phyloP scores from a whole-genome alignment of 2,797 vertebrate genomes.

The Pterois miles region DNA sequence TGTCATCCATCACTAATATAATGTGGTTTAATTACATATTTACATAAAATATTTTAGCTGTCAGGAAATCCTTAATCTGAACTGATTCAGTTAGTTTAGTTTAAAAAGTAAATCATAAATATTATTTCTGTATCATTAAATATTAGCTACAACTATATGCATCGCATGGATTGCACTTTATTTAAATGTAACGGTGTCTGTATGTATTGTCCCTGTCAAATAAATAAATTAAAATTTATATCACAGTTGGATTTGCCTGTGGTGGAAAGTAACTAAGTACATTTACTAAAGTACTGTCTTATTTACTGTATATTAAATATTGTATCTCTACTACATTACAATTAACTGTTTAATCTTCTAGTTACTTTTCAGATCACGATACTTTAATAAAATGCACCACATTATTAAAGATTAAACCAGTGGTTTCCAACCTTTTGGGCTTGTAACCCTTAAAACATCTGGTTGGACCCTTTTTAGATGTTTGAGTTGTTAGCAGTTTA shows the following conservation, averaged over 20 bases:
- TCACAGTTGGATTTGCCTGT: too few relatives aligned
- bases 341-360: neutral
- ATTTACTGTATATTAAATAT: neutral
- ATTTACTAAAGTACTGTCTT: too few relatives aligned
- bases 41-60: neutral
- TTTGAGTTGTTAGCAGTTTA: neutral
- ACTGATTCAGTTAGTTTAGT: neutral
- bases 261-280: too few relatives aligned
- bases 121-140: too few relatives aligned
- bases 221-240: too few relatives aligned
- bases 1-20: neutral
- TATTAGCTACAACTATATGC: too few relatives aligned
- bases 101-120: neutral
- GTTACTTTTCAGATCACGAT: neutral
- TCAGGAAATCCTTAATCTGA: neutral
- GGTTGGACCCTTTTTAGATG: neutral
- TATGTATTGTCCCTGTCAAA: too few relatives aligned
- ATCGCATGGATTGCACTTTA: too few relatives aligned
- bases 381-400: neutral
- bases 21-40: neutral
- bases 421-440: neutral
- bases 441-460: neutral
- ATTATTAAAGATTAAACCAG: neutral
- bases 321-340: neutral
- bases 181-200: too few relatives aligned